These are phyloP conservation scores for Stratiolaelaps scimitus DNA, from an alignment of 1,140 invertebrate species.

Conservation along the genomic window DNA sequence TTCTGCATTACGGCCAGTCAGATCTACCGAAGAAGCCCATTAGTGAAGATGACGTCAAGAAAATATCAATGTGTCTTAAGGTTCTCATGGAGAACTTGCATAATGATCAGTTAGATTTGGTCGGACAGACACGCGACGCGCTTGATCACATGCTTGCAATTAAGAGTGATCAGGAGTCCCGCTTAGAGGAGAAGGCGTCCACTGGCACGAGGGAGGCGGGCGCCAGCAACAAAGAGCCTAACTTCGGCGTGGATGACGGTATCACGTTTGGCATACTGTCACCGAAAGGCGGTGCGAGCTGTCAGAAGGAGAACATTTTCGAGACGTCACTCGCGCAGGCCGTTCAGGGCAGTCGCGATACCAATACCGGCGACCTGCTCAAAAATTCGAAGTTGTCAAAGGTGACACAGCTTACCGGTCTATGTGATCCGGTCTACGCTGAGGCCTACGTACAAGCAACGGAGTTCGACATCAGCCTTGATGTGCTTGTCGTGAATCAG, in stretches of 20 bases:
- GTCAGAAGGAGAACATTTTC: conserved; percentile 59
- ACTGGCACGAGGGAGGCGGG: too few species aligned
- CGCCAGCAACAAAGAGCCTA: conserved; percentile 28
- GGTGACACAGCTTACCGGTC: conserved; percentile 97
- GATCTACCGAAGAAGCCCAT: conserved; percentile 53
- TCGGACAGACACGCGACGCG: conserved; percentile 30
- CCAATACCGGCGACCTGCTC: conserved; percentile 41
- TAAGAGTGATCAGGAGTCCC: conserved; percentile 27
- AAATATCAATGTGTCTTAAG: conserved; percentile 63
- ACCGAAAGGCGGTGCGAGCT: conserved; percentile 30
- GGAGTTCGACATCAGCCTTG: conserved; percentile 95
- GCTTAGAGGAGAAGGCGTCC: conserved; percentile 29
- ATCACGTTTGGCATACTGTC: conserved; percentile 33
- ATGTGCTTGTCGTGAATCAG: conserved; percentile 94
- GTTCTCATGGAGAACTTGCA: conserved; percentile 37
- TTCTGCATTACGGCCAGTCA: conserved; percentile 69
- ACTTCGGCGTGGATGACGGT: conserved; percentile 35
- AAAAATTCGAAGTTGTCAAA: conserved; percentile 39
- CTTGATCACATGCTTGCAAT: conserved; percentile 32
- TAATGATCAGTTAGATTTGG: conserved; percentile 30
- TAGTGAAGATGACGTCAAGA: conserved; percentile 87
- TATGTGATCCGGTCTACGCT: conserved; percentile 96
- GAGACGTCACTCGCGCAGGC: conserved; percentile 87
- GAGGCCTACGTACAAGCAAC: conserved; percentile 99
- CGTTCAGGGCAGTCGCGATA: conserved; percentile 52